phyloP scores from a whole-genome alignment of 2,797 vertebrate species.

The Myotis daubentonii region DNA sequence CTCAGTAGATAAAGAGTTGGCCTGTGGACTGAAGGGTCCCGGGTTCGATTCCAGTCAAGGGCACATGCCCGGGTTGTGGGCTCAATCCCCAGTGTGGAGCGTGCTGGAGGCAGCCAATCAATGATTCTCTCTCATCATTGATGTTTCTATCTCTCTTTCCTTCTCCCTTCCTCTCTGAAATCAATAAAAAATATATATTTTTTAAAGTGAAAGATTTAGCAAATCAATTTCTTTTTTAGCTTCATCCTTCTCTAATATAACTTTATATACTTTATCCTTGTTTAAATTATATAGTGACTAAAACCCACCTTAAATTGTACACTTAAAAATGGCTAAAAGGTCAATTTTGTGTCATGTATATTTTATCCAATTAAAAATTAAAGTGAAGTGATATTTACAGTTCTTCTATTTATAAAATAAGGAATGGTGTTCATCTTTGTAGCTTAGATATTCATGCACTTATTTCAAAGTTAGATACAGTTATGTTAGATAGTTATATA shows the following conservation, averaged over 20 bases:
- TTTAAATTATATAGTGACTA: slow-evolving; percentile 8
- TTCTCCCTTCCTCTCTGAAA: no score
- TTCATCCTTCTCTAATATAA: slow-evolving; percentile 14
- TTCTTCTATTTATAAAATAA: slow-evolving; percentile 10
- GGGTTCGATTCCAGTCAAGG: no score
- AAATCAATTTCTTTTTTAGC: not conserved
- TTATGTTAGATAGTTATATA: not conserved
- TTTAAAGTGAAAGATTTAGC: slow-evolving; percentile 3
- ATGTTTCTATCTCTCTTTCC: no score
- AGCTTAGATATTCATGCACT: not conserved
- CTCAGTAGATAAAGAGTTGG: no score
- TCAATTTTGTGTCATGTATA: not conserved
- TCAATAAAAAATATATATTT: not conserved
- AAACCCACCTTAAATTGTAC: slow-evolving; percentile 6
- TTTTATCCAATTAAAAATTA: slow-evolving; percentile 30
- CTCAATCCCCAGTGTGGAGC: no score
- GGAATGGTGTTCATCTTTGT: not conserved
- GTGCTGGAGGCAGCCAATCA: no score
- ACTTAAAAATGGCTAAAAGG: slow-evolving; percentile 5
- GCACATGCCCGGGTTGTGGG: no score
- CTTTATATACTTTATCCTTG: not conserved
- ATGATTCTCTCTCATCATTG: no score
- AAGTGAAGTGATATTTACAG: not conserved
- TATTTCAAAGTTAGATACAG: slow-evolving; percentile 28
- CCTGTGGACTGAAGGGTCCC: no score